These are phyloP conservation scores for Pangasius larnaudii DNA, from an alignment of 2,797 vertebrate genomes.

Conservation along the genomic window DNA sequence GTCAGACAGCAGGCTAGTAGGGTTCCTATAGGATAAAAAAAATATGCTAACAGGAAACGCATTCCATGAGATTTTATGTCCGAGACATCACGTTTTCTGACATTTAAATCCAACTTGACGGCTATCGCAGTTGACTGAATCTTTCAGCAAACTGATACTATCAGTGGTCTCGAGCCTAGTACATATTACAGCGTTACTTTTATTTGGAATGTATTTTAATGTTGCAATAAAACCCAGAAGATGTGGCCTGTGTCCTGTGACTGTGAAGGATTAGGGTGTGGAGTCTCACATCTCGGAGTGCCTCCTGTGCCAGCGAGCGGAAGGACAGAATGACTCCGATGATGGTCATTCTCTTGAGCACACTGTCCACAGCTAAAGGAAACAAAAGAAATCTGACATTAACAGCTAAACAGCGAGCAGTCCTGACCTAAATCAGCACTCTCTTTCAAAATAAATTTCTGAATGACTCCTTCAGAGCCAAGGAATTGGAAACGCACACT, in stretches of 20 bases:
- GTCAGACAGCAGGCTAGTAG: not conserved
- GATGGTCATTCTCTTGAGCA: constrained; percentile 99
- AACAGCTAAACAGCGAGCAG: not conserved
- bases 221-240: not conserved
- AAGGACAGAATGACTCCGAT: constrained; percentile 98
- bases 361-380: constrained; percentile 90
- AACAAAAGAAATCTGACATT: constrained; percentile 25
- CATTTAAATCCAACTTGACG: not conserved
- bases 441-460: not conserved
- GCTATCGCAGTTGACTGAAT: not conserved
- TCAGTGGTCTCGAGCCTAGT: not conserved
- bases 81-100: too few species aligned
- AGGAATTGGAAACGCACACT: not conserved
- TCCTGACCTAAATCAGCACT: not conserved
- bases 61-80: not conserved
- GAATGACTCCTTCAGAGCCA: not conserved
- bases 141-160: not conserved
- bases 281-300: constrained; percentile 85
- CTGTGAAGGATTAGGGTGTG: not conserved
- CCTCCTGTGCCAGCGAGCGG: constrained; percentile 95
- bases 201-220: not conserved
- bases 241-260: not conserved
- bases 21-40: not conserved
- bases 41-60: not conserved
- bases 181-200: not conserved